Evolutionary conservation across 1,140 invertebrate species (phyloP).

Genomic region (Panonychus citri): DNA sequence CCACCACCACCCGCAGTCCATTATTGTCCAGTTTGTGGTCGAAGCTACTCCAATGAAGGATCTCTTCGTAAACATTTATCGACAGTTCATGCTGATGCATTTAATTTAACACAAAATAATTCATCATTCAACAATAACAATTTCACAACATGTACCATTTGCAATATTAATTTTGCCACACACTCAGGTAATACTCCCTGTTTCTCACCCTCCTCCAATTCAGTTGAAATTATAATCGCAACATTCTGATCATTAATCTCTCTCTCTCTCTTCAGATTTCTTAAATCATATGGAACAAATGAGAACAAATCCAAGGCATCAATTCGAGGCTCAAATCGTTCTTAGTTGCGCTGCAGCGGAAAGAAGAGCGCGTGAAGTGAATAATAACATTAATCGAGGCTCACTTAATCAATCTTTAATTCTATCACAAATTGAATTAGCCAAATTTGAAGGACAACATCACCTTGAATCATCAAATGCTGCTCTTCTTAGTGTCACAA

Average conservation of each 20-base stretch:
- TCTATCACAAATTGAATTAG: too few species aligned
- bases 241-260: background rate
- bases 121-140: background rate
- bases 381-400: background rate
- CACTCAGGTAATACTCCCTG: constrained; percentile 46
- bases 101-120: constrained; percentile 33
- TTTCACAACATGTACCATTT: constrained; percentile 48
- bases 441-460: too few species aligned
- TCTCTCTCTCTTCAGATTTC: constrained; percentile 37
- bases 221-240: too few species aligned
- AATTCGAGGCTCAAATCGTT: constrained; percentile 79
- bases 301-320: constrained; percentile 87
- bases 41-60: constrained; percentile 82
- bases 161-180: constrained; percentile 75
- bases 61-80: constrained; percentile 71
- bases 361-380: constrained; percentile 45
- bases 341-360: constrained; percentile 68
- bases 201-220: background rate
- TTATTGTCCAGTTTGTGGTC: constrained; percentile 76
- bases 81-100: constrained; percentile 67
- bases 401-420: too few species aligned
- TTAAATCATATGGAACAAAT: constrained; percentile 84
- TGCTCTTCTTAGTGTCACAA: too few species aligned
- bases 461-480: too few species aligned
- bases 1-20: too few species aligned